phyloP scores from a whole-genome alignment of 2,888 invertebrate genomes.

The Spilosoma lubricipeda region DNA sequence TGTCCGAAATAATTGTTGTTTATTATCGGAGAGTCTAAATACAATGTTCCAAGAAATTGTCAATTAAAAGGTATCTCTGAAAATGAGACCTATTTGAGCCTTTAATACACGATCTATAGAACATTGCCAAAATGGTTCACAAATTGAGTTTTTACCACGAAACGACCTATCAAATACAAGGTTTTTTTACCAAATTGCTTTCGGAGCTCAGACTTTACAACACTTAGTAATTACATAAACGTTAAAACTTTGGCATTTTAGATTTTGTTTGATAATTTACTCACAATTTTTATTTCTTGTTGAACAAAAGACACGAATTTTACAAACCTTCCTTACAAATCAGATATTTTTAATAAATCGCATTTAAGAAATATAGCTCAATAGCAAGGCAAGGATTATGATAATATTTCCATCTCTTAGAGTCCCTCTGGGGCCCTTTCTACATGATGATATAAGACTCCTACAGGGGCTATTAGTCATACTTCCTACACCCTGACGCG shows the following conservation, averaged over 20 bases:
- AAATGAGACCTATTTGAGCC: not conserved
- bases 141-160: not conserved
- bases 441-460: not conserved
- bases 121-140: not conserved
- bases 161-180: not conserved
- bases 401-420: not conserved
- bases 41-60: too few species aligned
- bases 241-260: conserved; percentile 13
- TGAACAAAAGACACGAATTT: not conserved
- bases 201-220: not conserved
- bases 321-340: not conserved
- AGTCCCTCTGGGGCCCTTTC: not conserved
- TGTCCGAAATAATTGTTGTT: too few species aligned
- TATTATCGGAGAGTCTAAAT: too few species aligned
- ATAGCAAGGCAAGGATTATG: not conserved
- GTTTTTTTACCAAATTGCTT: conserved; percentile 5
- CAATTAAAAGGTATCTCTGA: not conserved
- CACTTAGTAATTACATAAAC: conserved; percentile 5
- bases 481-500: not conserved
- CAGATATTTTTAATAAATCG: not conserved
- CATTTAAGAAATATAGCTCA: not conserved
- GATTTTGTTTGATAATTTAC: not conserved
- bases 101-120: not conserved
- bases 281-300: not conserved
- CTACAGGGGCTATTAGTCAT: not conserved